phyloP scores from a whole-genome alignment of 2,888 invertebrate species.

The Caenorhabditis panamensis region DNA sequence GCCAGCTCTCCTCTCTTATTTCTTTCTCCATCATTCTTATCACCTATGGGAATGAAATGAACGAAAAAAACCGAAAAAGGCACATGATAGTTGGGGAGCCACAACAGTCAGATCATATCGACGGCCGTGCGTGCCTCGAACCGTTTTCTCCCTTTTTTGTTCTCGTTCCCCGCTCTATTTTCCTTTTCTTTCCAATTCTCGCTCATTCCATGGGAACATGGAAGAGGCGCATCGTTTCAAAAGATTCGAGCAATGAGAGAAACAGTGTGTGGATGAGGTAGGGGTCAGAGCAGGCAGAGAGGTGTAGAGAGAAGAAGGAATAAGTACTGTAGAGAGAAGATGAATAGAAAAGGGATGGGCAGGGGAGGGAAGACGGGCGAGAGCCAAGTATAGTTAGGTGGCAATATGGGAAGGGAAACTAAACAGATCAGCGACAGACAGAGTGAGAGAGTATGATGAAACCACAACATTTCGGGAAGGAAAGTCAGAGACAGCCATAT shows the following conservation, averaged over 20 bases:
- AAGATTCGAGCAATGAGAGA: conserved; percentile 4
- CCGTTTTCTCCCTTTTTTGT: conserved; percentile 7
- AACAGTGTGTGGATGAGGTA: neutral
- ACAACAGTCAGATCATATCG: conserved; percentile 8
- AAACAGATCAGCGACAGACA: conserved; percentile 25
- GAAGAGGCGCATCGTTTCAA: conserved; percentile 1
- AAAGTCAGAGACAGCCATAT: conserved; percentile 25
- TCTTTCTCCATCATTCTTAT: conserved; percentile 36
- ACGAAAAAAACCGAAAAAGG: conserved; percentile 17
- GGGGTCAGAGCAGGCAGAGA: neutral
- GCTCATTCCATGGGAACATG: neutral
- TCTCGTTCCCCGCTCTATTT: conserved; percentile 3
- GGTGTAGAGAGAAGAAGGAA: neutral
- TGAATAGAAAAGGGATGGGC: neutral
- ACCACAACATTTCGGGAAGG: conserved; percentile 43
- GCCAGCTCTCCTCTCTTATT: conserved; percentile 28
- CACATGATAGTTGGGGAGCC: conserved; percentile 35
- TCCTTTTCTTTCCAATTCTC: neutral
- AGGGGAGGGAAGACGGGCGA: conserved; percentile 10
- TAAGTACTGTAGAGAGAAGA: neutral
- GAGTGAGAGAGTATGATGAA: conserved; percentile 40
- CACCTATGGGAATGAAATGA: conserved; percentile 28
- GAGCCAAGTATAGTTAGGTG: conserved; percentile 7
- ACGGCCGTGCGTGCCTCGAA: neutral
- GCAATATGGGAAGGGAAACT: conserved; percentile 8